These are phyloP conservation scores for Patiria miniata DNA, from an alignment of 35 echinoderm and acorn worm species.

Conservation along the genomic window DNA sequence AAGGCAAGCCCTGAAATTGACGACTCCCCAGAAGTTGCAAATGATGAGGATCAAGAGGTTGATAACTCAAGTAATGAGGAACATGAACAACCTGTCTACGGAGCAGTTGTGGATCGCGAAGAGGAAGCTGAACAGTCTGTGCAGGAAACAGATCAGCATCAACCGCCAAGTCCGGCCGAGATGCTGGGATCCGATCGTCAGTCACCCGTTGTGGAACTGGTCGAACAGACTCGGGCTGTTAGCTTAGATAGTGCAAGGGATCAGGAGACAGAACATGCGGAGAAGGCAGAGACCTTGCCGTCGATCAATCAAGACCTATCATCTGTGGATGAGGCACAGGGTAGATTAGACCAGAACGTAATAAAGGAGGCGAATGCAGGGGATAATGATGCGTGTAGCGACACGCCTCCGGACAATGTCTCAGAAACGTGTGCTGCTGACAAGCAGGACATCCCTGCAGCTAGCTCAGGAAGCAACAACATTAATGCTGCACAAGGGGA, in stretches of 20 bases:
- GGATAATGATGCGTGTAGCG: too few species aligned
- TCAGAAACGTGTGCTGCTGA: too few species aligned
- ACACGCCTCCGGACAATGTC: too few species aligned
- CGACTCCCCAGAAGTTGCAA: background rate
- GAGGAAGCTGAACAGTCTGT: background rate
- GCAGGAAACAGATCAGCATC: background rate
- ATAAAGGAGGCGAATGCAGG: too few species aligned
- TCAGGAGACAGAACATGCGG: background rate
- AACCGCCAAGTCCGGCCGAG: background rate
- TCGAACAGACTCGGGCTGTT: background rate
- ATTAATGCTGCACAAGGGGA: constrained; percentile 12
- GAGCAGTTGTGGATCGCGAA: constrained; percentile 12
- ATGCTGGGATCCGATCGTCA: background rate
- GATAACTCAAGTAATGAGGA: background rate
- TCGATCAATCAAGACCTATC: too few species aligned
- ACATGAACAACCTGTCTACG: background rate
- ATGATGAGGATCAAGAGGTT: background rate
- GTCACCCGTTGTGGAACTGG: background rate
- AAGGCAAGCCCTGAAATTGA: background rate
- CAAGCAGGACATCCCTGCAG: too few species aligned
- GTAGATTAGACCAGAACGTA: too few species aligned
- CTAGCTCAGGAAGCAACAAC: too few species aligned
- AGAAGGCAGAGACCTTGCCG: background rate
- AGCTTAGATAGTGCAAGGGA: background rate
- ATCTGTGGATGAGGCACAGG: too few species aligned